Percentiles rank a stretch among this genome's conserved stretches.
Conservation (phyloP, 2,113 vertebrate species). For the Istiophorus platypterus region DNA sequence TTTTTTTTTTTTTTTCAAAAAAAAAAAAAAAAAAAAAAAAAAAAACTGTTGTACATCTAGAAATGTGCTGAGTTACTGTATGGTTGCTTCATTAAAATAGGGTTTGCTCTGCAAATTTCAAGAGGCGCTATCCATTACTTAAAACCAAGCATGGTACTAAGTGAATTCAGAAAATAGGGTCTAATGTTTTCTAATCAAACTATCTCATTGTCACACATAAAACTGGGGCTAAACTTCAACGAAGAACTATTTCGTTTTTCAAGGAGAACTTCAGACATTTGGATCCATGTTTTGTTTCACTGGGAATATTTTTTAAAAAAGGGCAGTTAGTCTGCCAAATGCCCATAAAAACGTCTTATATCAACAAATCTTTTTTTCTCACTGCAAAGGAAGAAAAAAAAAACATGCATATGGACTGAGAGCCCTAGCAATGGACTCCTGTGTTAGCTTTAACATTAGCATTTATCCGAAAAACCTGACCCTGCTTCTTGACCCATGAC, state of each 20-base stretch:
- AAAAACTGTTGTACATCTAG: slow-evolving; percentile 53
- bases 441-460: slow-evolving; percentile 71
- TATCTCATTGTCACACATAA: slow-evolving; percentile 58
- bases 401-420: slow-evolving; percentile 18
- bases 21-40: slow-evolving; percentile 63
- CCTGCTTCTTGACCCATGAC: slow-evolving; percentile 72
- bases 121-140: slow-evolving; percentile 73
- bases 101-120: slow-evolving; percentile 78
- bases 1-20: slow-evolving; percentile 57
- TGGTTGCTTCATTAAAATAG: slow-evolving; percentile 78
- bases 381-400: not conserved
- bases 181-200: slow-evolving; percentile 71
- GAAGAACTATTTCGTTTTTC: slow-evolving; percentile 40
- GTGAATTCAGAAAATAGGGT: slow-evolving; percentile 61
- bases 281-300: slow-evolving; percentile 27
- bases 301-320: slow-evolving; percentile 31
- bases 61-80: slow-evolving; percentile 80
- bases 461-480: slow-evolving; percentile 53
- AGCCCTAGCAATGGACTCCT: slow-evolving; percentile 22
- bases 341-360: slow-evolving; percentile 24
- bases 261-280: slow-evolving; percentile 45
- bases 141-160: slow-evolving; percentile 63
- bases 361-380: slow-evolving; percentile 18
- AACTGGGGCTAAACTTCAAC: slow-evolving; percentile 51
- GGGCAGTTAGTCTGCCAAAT: slow-evolving; percentile 47